Base-by-base conservation (phyloP, 92 coral and sea anemone species). In the Paramuricea clavata region DNA sequence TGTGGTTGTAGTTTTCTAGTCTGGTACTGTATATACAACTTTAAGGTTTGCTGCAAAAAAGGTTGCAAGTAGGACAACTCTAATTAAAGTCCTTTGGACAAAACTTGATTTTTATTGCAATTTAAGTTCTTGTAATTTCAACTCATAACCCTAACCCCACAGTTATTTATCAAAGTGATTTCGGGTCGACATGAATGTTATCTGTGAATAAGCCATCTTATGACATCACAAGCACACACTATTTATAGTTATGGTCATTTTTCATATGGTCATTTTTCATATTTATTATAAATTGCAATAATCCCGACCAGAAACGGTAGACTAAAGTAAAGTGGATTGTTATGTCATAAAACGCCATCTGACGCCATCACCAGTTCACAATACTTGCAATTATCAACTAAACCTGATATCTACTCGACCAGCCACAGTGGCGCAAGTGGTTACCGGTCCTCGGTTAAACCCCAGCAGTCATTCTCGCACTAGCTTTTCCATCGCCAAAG, bases 401-500 rank as follows among this genome's bases (percentile, higher is more conserved):
- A 36, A 36, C 42, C 42, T 36, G 42, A 36, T 2, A 36, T 36
- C 3, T 2, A 3, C 42, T 36, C 42, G 42, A 36, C 42, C 42
- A 36, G 3, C 42, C 42, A 36, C 42, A 36, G 42, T 36, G 42
- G 42, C 3, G 3, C 3, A 36, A 36, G 8, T n/a, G n/a, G n/a
- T n/a, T n/a, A n/a, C n/a, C n/a, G n/a, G n/a, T n/a, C n/a, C 42
- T 36, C 42, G 8, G 42, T n/a, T 36, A 36, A 36, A 36, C 42
- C 42, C 42, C 42, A 36, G 42, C 3, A 36, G 42, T 36, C 42
- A 36, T 52, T 52, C 21, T 22, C 16, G 23, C 68, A 21, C 72
- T 65, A 79, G 72, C 23, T 91, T 85, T 93, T 97, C 99, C 99
- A 97, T 44, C 94, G 98, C 99, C 99, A 97, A 26, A 97, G 87